Base-by-base conservation (phyloP, 2,797 vertebrate genomes). In the Lycodopsis pacificus region DNA sequence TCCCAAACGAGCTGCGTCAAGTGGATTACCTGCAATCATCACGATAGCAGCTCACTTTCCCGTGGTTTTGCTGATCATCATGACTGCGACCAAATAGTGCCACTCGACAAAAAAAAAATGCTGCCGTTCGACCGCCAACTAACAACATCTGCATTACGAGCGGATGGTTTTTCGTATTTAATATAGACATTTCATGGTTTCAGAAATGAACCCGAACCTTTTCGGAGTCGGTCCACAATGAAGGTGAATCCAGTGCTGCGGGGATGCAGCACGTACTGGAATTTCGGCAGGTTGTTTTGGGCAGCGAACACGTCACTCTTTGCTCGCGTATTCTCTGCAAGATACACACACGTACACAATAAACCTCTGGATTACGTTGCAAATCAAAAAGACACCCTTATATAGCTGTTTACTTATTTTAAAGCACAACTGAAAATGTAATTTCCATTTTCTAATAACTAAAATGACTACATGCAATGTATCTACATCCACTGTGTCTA, bases 171-270 rank as follows among this genome's bases (percentile, higher is more conserved):
- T 30, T 49, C 40, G 12, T 36, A 49, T 22, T 78, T 53, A 58
- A 71, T 51, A 20, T 32, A 56, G 27, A 62, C 54, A 58, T 64
- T 67, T 63, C 25, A 44, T 42, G 17, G 46, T 65, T 63, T 63
- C 51, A 71, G 34, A 74, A 59, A 56, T 14, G 6, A 11, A 11
- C 6, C 69, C 69, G 38, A 71, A 99, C 98, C 98, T 97, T 97
- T 94, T 79, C 96, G 95, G 34, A 99, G 95, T 68, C 88, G 95
- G 65, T 98, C 95, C 53, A 99, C 97, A 40, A 99, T 97, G 88
- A 97, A 98, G 88, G 97, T 98, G 93, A 99, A 99, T 36, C 98
- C 98, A 0, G 98, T 99, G 25, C 97, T 98, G 81, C 98, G 95
- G 0, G 98, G 98, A 84, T 99, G 98, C 17, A 99, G 94, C 65